phyloP scores from a whole-genome alignment of 2,888 invertebrate species.

The Elaeidobius kamerunicus region DNA sequence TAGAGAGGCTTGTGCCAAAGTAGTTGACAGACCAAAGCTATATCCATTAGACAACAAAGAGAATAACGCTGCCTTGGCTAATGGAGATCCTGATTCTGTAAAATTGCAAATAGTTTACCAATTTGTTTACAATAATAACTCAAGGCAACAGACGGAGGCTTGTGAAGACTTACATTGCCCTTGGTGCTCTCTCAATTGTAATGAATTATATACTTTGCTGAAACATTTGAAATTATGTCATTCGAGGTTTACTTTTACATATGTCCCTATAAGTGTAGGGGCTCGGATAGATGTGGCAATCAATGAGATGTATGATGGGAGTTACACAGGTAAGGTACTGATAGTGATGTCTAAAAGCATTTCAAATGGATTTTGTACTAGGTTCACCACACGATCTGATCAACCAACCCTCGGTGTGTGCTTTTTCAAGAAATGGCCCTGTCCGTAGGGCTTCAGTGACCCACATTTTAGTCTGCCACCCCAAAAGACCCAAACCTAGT shows the following conservation, averaged over 20 bases:
- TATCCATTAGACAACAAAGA: slow-evolving; percentile 51
- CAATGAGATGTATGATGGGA: slow-evolving; percentile 93
- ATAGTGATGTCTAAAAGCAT: too few species aligned
- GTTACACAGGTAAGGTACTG: slow-evolving; percentile 64
- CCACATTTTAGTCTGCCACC: slow-evolving; percentile 74
- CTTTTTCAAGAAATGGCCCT: slow-evolving; percentile 67
- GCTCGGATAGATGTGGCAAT: slow-evolving; percentile 93
- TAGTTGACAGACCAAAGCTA: slow-evolving; percentile 65
- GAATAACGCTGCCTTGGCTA: slow-evolving; percentile 43
- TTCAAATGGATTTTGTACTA: too few species aligned
- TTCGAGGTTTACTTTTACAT: slow-evolving; percentile 89
- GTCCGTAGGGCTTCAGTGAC: slow-evolving; percentile 73
- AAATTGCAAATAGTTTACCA: slow-evolving; percentile 88
- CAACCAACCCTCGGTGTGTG: slow-evolving; percentile 67
- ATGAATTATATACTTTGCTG: slow-evolving; percentile 80
- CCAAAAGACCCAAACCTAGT: slow-evolving; percentile 62
- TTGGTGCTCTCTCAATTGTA: slow-evolving; percentile 92
- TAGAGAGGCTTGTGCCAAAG: slow-evolving; percentile 63
- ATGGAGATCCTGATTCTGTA: slow-evolving; percentile 41
- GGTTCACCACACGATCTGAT: slow-evolving; percentile 86
- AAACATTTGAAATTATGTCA: slow-evolving; percentile 94
- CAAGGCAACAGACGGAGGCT: slow-evolving; percentile 92
- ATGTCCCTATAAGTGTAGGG: slow-evolving; percentile 71
- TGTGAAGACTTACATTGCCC: slow-evolving; percentile 92
- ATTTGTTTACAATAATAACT: slow-evolving; percentile 93